Conservation (phyloP, 2,113 vertebrate species). For the Clupea harengus region DNA sequence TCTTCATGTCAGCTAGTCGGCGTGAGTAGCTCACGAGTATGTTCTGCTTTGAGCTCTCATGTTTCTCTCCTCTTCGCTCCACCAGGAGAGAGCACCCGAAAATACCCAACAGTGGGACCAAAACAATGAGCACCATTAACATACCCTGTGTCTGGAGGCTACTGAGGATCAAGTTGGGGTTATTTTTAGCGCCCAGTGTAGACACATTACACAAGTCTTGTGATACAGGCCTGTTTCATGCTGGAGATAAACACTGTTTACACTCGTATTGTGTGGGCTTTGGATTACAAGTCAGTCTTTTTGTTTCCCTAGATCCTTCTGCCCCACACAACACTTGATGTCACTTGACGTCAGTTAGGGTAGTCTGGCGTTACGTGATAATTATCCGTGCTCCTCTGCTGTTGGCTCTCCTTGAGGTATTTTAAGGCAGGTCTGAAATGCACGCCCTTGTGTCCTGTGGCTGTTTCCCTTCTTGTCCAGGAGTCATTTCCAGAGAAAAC, state of each 20-base stretch:
- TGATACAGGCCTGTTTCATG: not conserved
- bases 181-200: not conserved
- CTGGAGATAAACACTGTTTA: not conserved
- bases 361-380: not conserved
- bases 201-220: not conserved
- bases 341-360: not conserved
- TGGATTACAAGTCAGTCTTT: not conserved
- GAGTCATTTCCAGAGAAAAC: not conserved
- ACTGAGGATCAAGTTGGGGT: not conserved
- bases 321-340: not conserved
- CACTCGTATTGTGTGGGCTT: not conserved
- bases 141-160: not conserved
- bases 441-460: not conserved
- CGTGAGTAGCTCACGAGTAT: not conserved
- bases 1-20: slow-evolving; percentile 11
- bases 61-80: not conserved
- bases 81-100: not conserved
- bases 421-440: not conserved
- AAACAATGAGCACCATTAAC: slow-evolving; percentile 5
- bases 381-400: not conserved
- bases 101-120: not conserved
- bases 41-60: not conserved
- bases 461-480: not conserved
- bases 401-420: not conserved
- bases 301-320: not conserved